Evolutionary conservation across 2,888 invertebrate species (phyloP), one percentile per base, ranked within the genome.

Genomic region (Napeogenes inachia): DNA sequence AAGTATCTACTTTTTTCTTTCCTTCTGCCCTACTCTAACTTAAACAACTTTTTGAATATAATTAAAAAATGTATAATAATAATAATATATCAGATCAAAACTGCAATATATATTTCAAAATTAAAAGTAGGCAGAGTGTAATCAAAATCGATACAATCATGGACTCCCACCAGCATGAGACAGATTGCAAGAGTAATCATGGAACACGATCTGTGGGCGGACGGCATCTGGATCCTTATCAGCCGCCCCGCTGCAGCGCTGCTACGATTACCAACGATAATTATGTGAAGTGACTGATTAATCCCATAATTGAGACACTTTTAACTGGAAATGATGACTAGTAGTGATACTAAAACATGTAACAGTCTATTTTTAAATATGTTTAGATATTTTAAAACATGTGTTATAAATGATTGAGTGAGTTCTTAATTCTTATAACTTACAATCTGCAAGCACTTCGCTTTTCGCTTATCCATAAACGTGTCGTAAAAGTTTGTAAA

Each of bases 151-250:
- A 50, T 30, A 30, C 30, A 30, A 50, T 50, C 50, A n/a, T n/a
- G n/a, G 47, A 10, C 50, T 10, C 50, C 50, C 30, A 21, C 50
- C 50, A 50, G 30, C 30, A 30, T 50, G 21, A 50, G 10, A n/a
- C n/a, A 47, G 47, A 21, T 13, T 13, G 21, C 12, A 30, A 45
- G 21, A 21, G 21, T 32, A 45, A 45, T 45, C 70, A 60, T 70
- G 86, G 78, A 86, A 87, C 70, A 59, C 69, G 78, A 87, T 83
- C 82, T 61, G 82, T 84, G 86, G 87, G 87, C 80, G 87, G 77
- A 79, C 77, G 78, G 73, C 82, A 84, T 84, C 80, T 86, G 87
- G 85, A 77, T 75, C 64, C 73, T 82, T 84, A 85, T 86, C 85
- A 70, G 73, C 76, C 75, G 77, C 79, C 76, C 81, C 80, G 75